Percentiles rank a stretch among this genome's conserved stretches.
Conservation (phyloP, 1,140 invertebrate species). For the Temnothorax curvispinosus region DNA sequence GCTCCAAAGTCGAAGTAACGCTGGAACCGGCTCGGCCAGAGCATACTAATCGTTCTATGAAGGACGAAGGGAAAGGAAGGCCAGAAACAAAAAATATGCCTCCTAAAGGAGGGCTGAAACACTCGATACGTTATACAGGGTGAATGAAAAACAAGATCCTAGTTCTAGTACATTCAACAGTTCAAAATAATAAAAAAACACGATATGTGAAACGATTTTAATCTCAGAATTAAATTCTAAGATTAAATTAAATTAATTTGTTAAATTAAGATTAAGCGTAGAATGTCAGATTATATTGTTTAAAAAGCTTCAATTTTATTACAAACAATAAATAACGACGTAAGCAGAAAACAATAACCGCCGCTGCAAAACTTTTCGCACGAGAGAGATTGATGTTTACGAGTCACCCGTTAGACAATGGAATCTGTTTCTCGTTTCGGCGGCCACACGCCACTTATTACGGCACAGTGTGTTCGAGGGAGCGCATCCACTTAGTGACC, state of each 20-base stretch:
- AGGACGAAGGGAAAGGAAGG: constrained; percentile 60
- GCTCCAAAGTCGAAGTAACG: constrained; percentile 64
- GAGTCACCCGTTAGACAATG: constrained; percentile 46
- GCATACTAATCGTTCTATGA: constrained; percentile 78
- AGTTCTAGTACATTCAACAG: not conserved
- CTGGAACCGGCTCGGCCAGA: constrained; percentile 64
- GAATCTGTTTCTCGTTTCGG: constrained; percentile 56
- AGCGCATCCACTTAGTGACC: constrained; percentile 56
- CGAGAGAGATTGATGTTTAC: not conserved
- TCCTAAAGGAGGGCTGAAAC: not conserved
- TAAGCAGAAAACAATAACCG: constrained; percentile 13
- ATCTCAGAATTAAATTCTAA: not conserved
- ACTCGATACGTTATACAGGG: constrained; percentile 20
- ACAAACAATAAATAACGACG: not conserved
- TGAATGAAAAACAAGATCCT: not conserved
- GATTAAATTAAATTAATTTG: not conserved
- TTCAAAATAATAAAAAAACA: not conserved
- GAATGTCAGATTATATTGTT: not conserved
- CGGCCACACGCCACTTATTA: constrained; percentile 52
- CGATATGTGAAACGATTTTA: not conserved
- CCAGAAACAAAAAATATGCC: constrained; percentile 1
- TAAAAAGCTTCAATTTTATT: not conserved
- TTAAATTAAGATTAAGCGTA: not conserved
- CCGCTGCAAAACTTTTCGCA: not conserved
- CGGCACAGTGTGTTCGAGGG: constrained; percentile 38